Conservation (phyloP, 1,140 invertebrate genomes). For the Drosophila suzukii region DNA sequence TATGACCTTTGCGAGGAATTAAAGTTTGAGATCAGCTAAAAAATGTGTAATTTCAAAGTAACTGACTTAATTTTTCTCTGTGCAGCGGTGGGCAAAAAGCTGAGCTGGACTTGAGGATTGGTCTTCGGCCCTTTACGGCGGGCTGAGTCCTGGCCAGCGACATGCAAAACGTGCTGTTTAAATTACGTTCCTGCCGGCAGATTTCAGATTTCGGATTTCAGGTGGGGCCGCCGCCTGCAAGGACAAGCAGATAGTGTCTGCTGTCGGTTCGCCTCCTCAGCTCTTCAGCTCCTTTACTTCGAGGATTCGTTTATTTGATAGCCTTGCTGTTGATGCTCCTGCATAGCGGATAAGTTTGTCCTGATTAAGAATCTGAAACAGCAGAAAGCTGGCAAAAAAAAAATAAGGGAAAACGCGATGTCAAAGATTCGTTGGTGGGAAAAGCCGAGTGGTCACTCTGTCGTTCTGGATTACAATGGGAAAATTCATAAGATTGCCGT, state of each 20-base stretch:
- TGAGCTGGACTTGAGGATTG: constrained; percentile 49
- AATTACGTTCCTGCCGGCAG: constrained; percentile 71
- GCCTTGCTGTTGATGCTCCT: constrained; percentile 55
- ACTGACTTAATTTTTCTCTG: neutral
- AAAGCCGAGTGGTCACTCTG: constrained; percentile 41
- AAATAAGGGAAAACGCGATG: neutral
- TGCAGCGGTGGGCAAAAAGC: constrained; percentile 36
- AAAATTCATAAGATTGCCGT: constrained; percentile 62
- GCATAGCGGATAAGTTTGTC: constrained; percentile 73
- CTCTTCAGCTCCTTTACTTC: constrained; percentile 14
- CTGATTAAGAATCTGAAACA: constrained; percentile 79
- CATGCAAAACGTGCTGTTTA: constrained; percentile 77
- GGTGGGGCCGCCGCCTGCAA: constrained; percentile 43
- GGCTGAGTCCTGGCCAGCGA: constrained; percentile 61
- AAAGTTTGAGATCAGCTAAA: too few relatives aligned
- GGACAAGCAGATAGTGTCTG: constrained; percentile 56
- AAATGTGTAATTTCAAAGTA: too few relatives aligned
- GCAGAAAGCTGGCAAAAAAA: constrained; percentile 12
- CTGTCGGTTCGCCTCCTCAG: constrained; percentile 35
- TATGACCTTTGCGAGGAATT: too few relatives aligned
- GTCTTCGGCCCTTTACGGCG: constrained; percentile 46
- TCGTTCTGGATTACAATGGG: constrained; percentile 32
- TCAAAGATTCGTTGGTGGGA: neutral
- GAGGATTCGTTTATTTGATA: constrained; percentile 64
- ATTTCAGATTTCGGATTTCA: constrained; percentile 49